Evolutionary conservation across 2,797 vertebrate species (phyloP), one percentile per base, ranked within the genome.

Genomic region (Lophura swinhoii): DNA sequence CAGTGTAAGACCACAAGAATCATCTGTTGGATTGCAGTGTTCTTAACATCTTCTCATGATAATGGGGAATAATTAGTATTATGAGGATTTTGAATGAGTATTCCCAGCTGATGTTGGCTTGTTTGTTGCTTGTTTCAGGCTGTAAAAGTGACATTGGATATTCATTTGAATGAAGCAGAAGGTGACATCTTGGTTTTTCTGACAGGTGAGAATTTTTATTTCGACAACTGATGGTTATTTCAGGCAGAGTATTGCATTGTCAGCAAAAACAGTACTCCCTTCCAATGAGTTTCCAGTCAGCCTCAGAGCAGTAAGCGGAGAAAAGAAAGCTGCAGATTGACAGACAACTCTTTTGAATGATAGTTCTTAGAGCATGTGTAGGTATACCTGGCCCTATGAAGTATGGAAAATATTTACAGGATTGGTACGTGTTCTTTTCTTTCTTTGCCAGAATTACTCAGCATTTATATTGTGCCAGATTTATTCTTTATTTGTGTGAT

Each of bases 181-280:
- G 99, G 99, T 0, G 99, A 99, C 90, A 99, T 99, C 97, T 97
- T 99, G 80, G 99, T 99, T 82, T 99, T 99, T 97, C 97, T 99
- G 81, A 99, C 99, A 90, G 99, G 99, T 98, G 86, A 90, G 97
- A 37, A 28, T 77, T 67, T 68, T 53, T 66, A 37, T 37, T 81
- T 84, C 8, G 5, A 31, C 15, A 33, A 1, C 22, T 51, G 18
- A 5, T 49, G 60, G 10, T 7, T 55, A 4, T 16, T 72, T n/a
- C 49, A 37, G 22, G 31, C 26, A 49, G 71, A 78, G 23, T 10
- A 3, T 33, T 44, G 26, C 22, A 12, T 21, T 41, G 24, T 51
- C 68, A 80, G 37, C 48, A 46, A 37, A 82, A 79, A 5, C 20
- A n/a, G 6, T 14, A 8, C 29, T 4, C 31, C 49, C 16, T 53